A percentile compares a stretch with the other conserved stretches of the same genome.
Conservation (phyloP, 2,888 invertebrate genomes). For the Tachina lurida region DNA sequence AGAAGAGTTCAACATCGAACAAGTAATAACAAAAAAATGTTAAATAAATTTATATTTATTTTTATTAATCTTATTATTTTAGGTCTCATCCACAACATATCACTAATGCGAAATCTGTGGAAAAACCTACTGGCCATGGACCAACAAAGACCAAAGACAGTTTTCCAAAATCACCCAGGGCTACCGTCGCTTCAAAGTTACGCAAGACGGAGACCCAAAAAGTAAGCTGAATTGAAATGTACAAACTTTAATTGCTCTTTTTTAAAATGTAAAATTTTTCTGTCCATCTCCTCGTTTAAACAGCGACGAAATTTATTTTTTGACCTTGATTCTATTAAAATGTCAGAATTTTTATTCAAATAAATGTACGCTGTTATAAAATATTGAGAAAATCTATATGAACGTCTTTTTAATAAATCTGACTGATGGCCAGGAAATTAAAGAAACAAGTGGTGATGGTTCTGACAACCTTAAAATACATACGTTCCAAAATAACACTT, state of each 20-base stretch:
- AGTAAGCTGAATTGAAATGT: slow-evolving; percentile 73
- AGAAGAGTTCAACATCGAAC: slow-evolving; percentile 58
- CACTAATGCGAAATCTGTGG: background rate
- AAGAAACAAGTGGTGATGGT: background rate
- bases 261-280: slow-evolving; percentile 29
- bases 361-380: slow-evolving; percentile 47
- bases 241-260: background rate
- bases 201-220: slow-evolving; percentile 78
- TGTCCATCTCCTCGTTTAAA: slow-evolving; percentile 20
- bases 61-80: slow-evolving; percentile 2
- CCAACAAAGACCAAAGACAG: slow-evolving; percentile 61
- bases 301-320: slow-evolving; percentile 74
- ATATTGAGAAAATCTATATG: background rate
- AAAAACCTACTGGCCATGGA: background rate
- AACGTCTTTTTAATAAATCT: background rate
- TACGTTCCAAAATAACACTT: background rate
- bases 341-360: slow-evolving; percentile 73
- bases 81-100: slow-evolving; percentile 2
- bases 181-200: slow-evolving; percentile 74
- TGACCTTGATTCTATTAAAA: slow-evolving; percentile 70
- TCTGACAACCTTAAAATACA: background rate
- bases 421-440: background rate
- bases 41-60: background rate
- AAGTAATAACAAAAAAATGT: slow-evolving; percentile 50
- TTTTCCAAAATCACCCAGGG: slow-evolving; percentile 55